Conservation (phyloP, 2,797 vertebrate genomes). For the Emydoidea blandingii region DNA sequence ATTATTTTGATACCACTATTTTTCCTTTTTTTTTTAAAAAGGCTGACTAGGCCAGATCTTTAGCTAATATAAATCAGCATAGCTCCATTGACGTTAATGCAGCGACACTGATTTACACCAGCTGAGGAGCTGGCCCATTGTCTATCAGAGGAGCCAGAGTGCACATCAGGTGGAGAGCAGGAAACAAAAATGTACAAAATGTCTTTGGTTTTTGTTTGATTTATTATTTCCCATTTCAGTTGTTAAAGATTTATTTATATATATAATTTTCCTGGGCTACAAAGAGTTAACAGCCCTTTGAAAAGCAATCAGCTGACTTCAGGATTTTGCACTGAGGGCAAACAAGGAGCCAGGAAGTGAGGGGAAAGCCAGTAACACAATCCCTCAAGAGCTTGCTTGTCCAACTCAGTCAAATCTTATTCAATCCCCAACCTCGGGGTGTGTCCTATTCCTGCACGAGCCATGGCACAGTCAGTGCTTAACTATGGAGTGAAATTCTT, state of each 20-base stretch:
- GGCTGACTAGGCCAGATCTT: neutral
- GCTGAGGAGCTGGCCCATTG: neutral
- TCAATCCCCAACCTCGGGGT: neutral
- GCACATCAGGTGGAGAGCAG: neutral
- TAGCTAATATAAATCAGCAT: neutral
- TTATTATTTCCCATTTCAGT: neutral
- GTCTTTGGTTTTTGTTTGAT: neutral
- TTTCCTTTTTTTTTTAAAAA: neutral
- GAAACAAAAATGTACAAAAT: constrained; percentile 32
- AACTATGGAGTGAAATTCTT: neutral
- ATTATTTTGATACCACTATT: neutral
- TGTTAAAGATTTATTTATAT: neutral
- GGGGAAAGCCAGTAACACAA: neutral
- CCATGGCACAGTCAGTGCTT: neutral
- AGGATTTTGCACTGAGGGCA: neutral
- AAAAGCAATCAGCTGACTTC: constrained; percentile 33
- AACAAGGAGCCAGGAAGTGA: constrained; percentile 15
- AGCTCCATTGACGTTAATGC: neutral
- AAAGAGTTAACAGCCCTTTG: neutral
- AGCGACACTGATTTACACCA: neutral
- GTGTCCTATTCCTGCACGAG: neutral
- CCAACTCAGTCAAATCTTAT: neutral
- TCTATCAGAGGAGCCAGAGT: neutral
- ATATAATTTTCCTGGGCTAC: neutral
- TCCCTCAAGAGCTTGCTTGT: neutral